Evolutionary conservation across 2,888 invertebrate species (phyloP), one percentile per base, ranked within the genome.

Genomic region (Lithophane ornitopus): DNA sequence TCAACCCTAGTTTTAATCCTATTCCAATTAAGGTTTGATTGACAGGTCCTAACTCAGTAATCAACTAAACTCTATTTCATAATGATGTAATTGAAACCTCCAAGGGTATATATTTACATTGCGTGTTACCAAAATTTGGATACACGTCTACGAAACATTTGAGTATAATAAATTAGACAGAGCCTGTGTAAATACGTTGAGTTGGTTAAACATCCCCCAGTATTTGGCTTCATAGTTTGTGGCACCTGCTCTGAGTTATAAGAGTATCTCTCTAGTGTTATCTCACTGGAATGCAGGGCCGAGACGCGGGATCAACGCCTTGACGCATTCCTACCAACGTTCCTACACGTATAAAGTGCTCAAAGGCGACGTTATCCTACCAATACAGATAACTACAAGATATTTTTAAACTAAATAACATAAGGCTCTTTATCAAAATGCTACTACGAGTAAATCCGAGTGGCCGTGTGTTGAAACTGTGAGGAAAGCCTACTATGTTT

Each of bases 271-370:
- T 87, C 77, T 79, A 69, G 80, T 85, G 91, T 93, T 94, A 94
- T 94, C 94, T 91, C 68, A 3, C 16, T 52, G 94, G 92, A 93
- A 94, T 93, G 93, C 88, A 82, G 88, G 80, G 70, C 78, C 83
- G 73, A 85, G 87, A 78, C 84, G 81, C 78, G 87, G 87, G 90
- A 90, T 91, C 90, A 90, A 89, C 91, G 87, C 91, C 89, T 92
- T 84, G 73, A 80, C 79, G 87, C 92, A 93, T 94, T 93, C 93
- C 91, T 79, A 82, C 70, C 44, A 28, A 85, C n/a, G 19, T 7
- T 70, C 85, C 91, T 74, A 86, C 88, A 91, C 67, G 12, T 68
- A 73, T 90, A 89, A 91, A 89, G 75, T 76, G 44, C 69, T 85
- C 77, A 78, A 87, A 77, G 74, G 79, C 77, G 63, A 70, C 71